Conservation (phyloP, 2,888 invertebrate genomes). For the Loripinus fragilis region DNA sequence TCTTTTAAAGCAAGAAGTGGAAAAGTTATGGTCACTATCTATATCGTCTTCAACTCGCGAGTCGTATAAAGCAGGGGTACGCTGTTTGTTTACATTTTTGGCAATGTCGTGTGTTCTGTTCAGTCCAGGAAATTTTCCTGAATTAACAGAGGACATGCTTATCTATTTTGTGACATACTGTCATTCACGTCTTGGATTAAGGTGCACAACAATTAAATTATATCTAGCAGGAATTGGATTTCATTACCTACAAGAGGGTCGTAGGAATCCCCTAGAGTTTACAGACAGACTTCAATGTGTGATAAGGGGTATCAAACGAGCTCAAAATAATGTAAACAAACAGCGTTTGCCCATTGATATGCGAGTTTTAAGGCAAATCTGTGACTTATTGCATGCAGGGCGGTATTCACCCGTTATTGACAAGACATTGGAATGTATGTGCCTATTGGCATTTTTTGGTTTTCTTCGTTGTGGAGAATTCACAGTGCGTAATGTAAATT, state of each 20-base stretch:
- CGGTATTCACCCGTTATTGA: slow-evolving; percentile 1
- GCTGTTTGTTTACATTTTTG: slow-evolving; percentile 11
- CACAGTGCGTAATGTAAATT: neutral
- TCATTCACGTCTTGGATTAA: neutral
- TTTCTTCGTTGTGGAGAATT: slow-evolving; percentile 28
- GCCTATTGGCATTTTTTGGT: slow-evolving; percentile 21
- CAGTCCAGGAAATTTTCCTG: neutral
- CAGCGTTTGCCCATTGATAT: neutral
- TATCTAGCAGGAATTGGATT: slow-evolving; percentile 24
- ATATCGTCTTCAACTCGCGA: neutral
- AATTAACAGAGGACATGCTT: neutral
- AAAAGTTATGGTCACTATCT: neutral
- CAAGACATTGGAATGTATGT: neutral
- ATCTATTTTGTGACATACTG: slow-evolving; percentile 11
- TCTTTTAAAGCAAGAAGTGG: neutral
- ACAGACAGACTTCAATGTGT: slow-evolving; percentile 20
- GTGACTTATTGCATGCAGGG: neutral
- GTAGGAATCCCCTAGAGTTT: neutral
- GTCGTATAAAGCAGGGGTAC: neutral
- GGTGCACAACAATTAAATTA: slow-evolving; percentile 23
- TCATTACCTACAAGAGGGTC: neutral
- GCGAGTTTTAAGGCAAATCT: neutral
- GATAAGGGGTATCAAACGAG: slow-evolving; percentile 12
- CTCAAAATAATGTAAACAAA: neutral
- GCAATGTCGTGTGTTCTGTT: slow-evolving; percentile 1